Evolutionary conservation across 2,113 vertebrate genomes (phyloP).

Genomic region (Vulpes lagopus): DNA sequence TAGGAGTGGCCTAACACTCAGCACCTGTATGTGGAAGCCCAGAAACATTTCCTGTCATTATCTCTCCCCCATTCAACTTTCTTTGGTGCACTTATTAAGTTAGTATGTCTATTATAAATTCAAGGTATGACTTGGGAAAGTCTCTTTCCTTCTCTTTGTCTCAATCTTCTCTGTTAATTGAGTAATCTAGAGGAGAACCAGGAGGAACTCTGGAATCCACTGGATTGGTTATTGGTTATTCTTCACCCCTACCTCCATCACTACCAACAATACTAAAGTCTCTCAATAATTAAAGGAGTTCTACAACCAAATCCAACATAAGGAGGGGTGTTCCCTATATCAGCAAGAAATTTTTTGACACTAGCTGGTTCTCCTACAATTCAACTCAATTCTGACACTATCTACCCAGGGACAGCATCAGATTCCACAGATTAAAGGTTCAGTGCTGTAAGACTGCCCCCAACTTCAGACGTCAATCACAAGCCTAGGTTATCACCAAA

Average conservation of each 20-base stretch:
- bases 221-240: not conserved
- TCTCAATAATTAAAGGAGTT: not conserved
- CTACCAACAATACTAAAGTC: not conserved
- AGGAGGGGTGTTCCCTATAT: not conserved
- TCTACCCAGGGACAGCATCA: not conserved
- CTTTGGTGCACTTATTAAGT: not conserved
- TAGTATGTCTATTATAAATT: not conserved
- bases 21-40: not conserved
- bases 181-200: not conserved
- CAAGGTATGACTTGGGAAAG: not conserved
- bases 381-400: not conserved
- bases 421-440: not conserved
- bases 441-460: not conserved
- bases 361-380: not conserved
- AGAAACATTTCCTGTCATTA: not conserved
- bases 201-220: not conserved
- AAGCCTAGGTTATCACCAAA: not conserved
- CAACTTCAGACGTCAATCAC: not conserved
- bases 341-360: not conserved
- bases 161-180: slow-evolving; percentile 19
- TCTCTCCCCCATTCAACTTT: not conserved
- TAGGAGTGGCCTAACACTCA: not conserved
- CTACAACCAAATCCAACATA: not conserved
- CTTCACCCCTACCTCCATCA: not conserved
- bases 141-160: not conserved